Conservation (phyloP, 2,888 invertebrate genomes). For the Patella pellucida region DNA sequence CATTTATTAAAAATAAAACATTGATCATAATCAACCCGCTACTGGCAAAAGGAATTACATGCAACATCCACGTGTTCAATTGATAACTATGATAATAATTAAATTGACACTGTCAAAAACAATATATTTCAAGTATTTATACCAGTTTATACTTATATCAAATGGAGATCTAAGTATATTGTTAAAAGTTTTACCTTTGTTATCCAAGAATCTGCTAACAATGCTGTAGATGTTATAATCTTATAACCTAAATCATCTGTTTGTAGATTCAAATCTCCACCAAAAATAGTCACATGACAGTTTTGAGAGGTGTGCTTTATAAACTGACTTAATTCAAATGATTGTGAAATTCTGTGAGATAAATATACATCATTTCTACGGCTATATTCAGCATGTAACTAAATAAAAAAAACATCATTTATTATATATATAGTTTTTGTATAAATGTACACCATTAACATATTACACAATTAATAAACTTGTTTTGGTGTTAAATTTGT, state of each 20-base stretch:
- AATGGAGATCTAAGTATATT: neutral
- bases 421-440: too few relatives aligned
- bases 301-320: slow-evolving; percentile 84
- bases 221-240: slow-evolving; percentile 73
- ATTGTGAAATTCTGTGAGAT: slow-evolving; percentile 92
- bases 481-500: too few relatives aligned
- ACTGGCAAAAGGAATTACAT: too few relatives aligned
- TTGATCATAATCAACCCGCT: too few relatives aligned
- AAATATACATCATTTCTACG: slow-evolving; percentile 85
- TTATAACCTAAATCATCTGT: slow-evolving; percentile 79
- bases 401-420: slow-evolving; percentile 28
- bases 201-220: slow-evolving; percentile 66
- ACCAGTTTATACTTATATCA: too few relatives aligned
- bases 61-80: too few relatives aligned
- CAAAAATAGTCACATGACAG: slow-evolving; percentile 86
- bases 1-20: too few relatives aligned
- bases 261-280: slow-evolving; percentile 94
- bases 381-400: slow-evolving; percentile 96
- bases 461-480: too few relatives aligned
- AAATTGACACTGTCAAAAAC: too few relatives aligned
- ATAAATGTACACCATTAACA: too few relatives aligned
- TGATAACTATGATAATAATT: too few relatives aligned
- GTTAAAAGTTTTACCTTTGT: slow-evolving; percentile 52
- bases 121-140: too few relatives aligned
- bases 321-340: slow-evolving; percentile 95